Evolutionary conservation across 2,113 vertebrate genomes (phyloP), one percentile per base, ranked within the genome.

Genomic region (Microtus pennsylvanicus): DNA sequence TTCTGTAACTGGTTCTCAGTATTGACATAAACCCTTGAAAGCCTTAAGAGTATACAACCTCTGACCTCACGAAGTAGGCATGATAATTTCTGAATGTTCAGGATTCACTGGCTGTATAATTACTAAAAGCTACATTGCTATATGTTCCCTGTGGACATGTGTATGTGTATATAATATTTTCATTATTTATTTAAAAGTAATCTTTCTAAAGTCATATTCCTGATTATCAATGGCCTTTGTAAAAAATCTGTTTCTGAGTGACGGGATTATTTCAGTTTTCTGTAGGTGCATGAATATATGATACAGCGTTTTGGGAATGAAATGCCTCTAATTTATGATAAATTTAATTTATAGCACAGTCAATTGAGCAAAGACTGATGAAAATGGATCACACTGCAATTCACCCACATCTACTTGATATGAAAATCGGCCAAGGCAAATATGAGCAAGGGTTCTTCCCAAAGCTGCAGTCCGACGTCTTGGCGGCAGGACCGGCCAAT

Each of bases 361-460:
- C 99, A 96, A 99, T 99, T 1, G 99, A 99, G 98, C 99, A 99
- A 97, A 97, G 99, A 19, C 98, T 99, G 92, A 98, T 99, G 98
- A 99, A 99, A 98, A 99, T 99, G 0, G 99, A 99, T 97, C 99
- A 99, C 98, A 99, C 99, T 0, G 99, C 99, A 95, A 99, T 99
- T 97, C 99, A 99, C 97, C 99, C 99, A 0, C 99, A 99, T 96
- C 98, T 99, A 61, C 99, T 99, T 38, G 99, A 99, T 97, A 99
- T 99, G 99, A 99, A 99, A 98, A 99, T 99, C 0, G 99, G 99
- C 35, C 99, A 99, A 97, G 99, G 99, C 96, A 99, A 99, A 92
- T 99, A 99, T 0, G 99, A 99, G 30, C 99, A 99, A 75, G 99
- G 99, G 1, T 99, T 99, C 98, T 99, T 99, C 96, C 99, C 99